phyloP scores from a whole-genome alignment of 2,888 invertebrate species.

The Allygus modestus region DNA sequence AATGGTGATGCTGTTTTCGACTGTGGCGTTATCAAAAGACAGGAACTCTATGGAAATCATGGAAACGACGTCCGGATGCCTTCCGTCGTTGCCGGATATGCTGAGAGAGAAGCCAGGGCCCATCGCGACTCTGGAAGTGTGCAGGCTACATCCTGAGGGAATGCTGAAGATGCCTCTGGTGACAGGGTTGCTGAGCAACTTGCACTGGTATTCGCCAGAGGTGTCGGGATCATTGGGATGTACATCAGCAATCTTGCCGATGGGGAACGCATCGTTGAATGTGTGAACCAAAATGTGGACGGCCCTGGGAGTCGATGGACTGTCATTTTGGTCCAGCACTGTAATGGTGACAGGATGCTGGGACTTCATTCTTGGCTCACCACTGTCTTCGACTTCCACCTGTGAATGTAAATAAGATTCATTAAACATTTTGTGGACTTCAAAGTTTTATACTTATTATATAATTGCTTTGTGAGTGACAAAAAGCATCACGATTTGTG shows the following conservation, averaged over 20 bases:
- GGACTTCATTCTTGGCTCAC: slow-evolving; percentile 88
- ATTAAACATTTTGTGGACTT: neutral
- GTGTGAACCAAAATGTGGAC: slow-evolving; percentile 88
- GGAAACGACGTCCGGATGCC: slow-evolving; percentile 91
- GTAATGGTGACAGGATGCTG: slow-evolving; percentile 86
- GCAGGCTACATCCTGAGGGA: slow-evolving; percentile 87
- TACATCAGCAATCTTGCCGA: slow-evolving; percentile 93
- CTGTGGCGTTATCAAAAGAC: slow-evolving; percentile 87
- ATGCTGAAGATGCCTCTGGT: slow-evolving; percentile 82
- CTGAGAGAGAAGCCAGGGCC: slow-evolving; percentile 86
- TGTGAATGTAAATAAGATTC: slow-evolving; percentile 68
- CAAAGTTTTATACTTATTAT: too few species aligned
- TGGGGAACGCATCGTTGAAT: slow-evolving; percentile 85
- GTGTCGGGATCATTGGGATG: slow-evolving; percentile 95
- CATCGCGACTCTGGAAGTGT: slow-evolving; percentile 83
- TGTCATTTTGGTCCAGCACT: slow-evolving; percentile 93
- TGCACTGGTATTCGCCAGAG: slow-evolving; percentile 93
- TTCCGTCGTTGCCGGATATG: slow-evolving; percentile 93
- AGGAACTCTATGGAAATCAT: slow-evolving; percentile 90
- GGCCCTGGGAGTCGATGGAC: slow-evolving; percentile 90
- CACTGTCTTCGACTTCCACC: slow-evolving; percentile 93
- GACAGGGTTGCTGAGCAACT: slow-evolving; percentile 82
- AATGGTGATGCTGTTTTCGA: slow-evolving; percentile 89
- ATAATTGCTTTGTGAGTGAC: too few species aligned
- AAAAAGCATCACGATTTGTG: too few species aligned